Evolutionary conservation across 2,888 invertebrate genomes (phyloP), one percentile per base, ranked within the genome.

Genomic region (Ectobius pallidus): DNA sequence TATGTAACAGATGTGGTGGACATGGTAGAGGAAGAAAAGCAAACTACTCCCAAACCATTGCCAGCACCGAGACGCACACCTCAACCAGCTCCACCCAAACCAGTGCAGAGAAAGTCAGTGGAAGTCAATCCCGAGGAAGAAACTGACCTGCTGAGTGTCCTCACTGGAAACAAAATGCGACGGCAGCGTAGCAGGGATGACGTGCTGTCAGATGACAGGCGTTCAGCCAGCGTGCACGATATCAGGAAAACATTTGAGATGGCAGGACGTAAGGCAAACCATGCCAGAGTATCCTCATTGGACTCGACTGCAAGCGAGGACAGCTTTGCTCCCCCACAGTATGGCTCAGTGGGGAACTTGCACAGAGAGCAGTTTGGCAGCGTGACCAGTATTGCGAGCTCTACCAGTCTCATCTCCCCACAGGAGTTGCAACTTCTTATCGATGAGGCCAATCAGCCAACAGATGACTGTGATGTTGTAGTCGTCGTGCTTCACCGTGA

Each of bases 401-500:
- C 86, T 52, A 87, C 87, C 14, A 87, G 87, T 76, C 80, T 87
- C 34, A 87, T 87, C 76, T 87, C 87, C 7, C 86, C 86, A 72
- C 77, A 85, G 83, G 90, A 91, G 80, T 82, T 90, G 71, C 89
- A 89, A 74, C 86, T 87, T 78, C 83, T 90, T 73, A 88, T 90
- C 68, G 90, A 90, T 78, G 90, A 90, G 76, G 90, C 90, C 3
- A 88, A 88, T 80, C 88, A 88, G 75, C 88, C 87, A n/a, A 81
- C 89, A 27, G 86, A 90, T 81, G 86, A 90, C 81, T 75, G 84
- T 80, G 89, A 89, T 77, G 87, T 90, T 6, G 84, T 88, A 75
- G 90, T 91, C 39, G 87, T 91, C 58, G 86, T 90, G 27, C 83
- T 92, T 73, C 89, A 89, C 79, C 86, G 91, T 73, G n/a, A n/a